Evolutionary conservation across 2,888 invertebrate species (phyloP), one percentile per base, ranked within the genome.

Genomic region (Clostera curtula): DNA sequence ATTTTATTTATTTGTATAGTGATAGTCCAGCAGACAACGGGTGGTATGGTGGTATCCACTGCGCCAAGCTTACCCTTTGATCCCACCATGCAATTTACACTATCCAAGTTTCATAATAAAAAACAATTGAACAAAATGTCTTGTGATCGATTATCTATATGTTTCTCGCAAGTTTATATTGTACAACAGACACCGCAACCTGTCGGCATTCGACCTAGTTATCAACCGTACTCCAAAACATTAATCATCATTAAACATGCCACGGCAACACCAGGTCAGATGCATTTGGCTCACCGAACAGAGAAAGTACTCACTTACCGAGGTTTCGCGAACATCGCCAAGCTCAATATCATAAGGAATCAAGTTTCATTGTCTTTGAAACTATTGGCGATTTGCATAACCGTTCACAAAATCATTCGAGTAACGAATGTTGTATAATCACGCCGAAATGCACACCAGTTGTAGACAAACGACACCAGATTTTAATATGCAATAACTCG

Each of bases 341-440:
- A 41, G 43, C 49, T 48, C 50, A 39, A 34, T 31, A 29, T 29
- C 27, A 18, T 43, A 41, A 38, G 40, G 42, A 40, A 45, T 55
- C 47, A 36, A 43, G 49, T 47, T 41, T 47, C 49, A 51, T 50
- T 34, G 45, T 57, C 50, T 59, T 60, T 54, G 49, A 6, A 18
- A 2, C 10, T 49, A 47, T 56, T 52, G 40, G 32, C 43, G 53
- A 62, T 65, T 64, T 59, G 50, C 57, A 60, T 64, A 65, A 59
- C 51, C 43, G 35, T 49, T 46, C 40, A 43, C 46, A 21, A 36
- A 36, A 35, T 53, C 48, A 55, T 40, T 48, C 34, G 42, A 53
- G 49, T 43, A 40, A 49, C 38, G 36, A 41, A 36, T 42, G 45
- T 58, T 58, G 49, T 49, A 53, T 54, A 54, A 56, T 46, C 40